These are phyloP conservation scores for Orussus abietinus DNA, from an alignment of 1,140 invertebrate species.

Conservation along the genomic window DNA sequence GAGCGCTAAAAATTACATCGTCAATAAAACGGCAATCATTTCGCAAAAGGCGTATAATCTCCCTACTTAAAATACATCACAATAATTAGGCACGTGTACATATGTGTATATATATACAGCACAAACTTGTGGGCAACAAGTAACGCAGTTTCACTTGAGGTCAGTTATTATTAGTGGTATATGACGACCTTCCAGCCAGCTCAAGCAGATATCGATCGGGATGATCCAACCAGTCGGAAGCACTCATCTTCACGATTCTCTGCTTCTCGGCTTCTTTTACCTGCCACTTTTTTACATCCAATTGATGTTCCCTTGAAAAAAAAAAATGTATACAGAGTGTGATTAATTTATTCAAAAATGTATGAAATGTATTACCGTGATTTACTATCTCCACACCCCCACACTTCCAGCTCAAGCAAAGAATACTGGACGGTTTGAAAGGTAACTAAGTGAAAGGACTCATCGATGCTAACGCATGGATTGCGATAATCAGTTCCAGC, in stretches of 20 bases:
- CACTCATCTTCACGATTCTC: slow-evolving; percentile 73
- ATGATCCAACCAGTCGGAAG: slow-evolving; percentile 86
- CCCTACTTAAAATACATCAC: too few species aligned
- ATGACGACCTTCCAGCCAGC: slow-evolving; percentile 74
- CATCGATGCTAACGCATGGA: slow-evolving; percentile 66
- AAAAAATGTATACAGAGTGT: slow-evolving; percentile 14
- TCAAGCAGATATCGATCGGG: slow-evolving; percentile 85
- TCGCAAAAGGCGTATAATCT: too few species aligned
- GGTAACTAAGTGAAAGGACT: slow-evolving; percentile 41
- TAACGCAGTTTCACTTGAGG: slow-evolving; percentile 10
- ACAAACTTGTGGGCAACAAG: too few species aligned
- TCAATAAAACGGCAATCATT: too few species aligned
- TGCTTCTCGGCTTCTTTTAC: slow-evolving; percentile 81
- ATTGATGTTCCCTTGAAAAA: slow-evolving; percentile 66
- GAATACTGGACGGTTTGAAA: slow-evolving; percentile 55
- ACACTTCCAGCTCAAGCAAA: slow-evolving; percentile 66
- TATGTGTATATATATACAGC: slow-evolving; percentile 28
- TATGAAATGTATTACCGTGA: slow-evolving; percentile 39
- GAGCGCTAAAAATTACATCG: too few species aligned
- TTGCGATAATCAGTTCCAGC: slow-evolving; percentile 75
- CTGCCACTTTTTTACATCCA: slow-evolving; percentile 88
- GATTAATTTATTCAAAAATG: slow-evolving; percentile 13
- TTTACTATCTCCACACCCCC: slow-evolving; percentile 76
- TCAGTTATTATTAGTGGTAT: slow-evolving; percentile 54
- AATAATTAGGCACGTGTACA: too few species aligned